Evolutionary conservation across 2,888 invertebrate genomes (phyloP).

Genomic region (Acleris cristana): DNA sequence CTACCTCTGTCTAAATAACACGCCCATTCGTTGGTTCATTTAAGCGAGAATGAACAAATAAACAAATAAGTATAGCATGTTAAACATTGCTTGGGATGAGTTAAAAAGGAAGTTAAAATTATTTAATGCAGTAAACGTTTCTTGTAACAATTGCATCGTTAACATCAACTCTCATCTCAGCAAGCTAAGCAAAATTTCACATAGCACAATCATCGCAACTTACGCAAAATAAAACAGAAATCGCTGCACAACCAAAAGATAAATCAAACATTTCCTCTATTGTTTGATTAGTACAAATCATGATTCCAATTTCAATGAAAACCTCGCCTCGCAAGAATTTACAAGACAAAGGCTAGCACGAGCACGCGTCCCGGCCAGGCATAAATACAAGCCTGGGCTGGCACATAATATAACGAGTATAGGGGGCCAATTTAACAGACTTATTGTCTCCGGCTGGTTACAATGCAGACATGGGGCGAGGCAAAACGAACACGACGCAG

Average conservation of each 20-base stretch:
- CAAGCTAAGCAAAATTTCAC: neutral
- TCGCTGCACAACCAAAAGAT: slow-evolving; percentile 15
- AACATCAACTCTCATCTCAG: neutral
- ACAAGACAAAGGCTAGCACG: slow-evolving; percentile 57
- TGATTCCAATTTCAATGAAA: slow-evolving; percentile 38
- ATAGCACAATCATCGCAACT: neutral
- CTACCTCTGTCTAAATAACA: too few species aligned
- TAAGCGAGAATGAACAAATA: too few species aligned
- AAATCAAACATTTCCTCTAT: slow-evolving; percentile 34
- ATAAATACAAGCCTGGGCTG: slow-evolving; percentile 66
- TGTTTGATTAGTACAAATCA: slow-evolving; percentile 39
- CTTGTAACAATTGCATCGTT: too few species aligned
- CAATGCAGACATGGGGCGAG: slow-evolving; percentile 73
- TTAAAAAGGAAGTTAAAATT: too few species aligned
- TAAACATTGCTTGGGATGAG: too few species aligned
- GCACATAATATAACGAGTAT: slow-evolving; percentile 72
- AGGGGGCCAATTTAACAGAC: slow-evolving; percentile 82
- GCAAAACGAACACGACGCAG: slow-evolving; percentile 72
- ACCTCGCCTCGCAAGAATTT: slow-evolving; percentile 57
- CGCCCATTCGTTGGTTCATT: too few species aligned
- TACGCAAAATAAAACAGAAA: slow-evolving; percentile 4
- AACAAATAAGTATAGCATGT: too few species aligned
- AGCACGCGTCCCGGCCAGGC: slow-evolving; percentile 57
- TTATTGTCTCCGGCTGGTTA: slow-evolving; percentile 80
- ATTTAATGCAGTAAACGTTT: too few species aligned